phyloP scores from a whole-genome alignment of 2,888 invertebrate species.

The Epistrophe eligans region DNA sequence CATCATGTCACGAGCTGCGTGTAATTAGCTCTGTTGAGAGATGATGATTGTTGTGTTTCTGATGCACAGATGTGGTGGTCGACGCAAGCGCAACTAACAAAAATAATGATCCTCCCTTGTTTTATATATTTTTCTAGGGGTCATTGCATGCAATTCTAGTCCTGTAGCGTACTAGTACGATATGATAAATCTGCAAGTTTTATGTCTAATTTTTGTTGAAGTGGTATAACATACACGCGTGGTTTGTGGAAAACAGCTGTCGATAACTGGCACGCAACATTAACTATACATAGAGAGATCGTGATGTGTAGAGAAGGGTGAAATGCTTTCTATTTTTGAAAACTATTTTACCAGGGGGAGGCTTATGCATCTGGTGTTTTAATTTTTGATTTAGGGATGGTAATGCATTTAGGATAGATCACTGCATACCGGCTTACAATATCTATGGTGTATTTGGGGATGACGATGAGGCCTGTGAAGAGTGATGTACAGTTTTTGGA shows the following conservation, averaged over 20 bases:
- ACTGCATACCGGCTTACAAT: background rate
- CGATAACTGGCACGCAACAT: constrained; percentile 68
- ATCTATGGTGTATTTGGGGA: background rate
- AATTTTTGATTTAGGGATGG: constrained; percentile 56
- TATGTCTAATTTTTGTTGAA: constrained; percentile 43
- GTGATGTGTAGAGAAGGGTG: constrained; percentile 63
- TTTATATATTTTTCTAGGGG: constrained; percentile 45
- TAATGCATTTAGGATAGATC: constrained; percentile 37
- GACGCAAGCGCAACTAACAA: constrained; percentile 2
- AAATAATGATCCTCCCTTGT: constrained; percentile 65
- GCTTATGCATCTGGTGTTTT: constrained; percentile 62
- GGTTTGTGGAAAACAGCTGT: constrained; percentile 61
- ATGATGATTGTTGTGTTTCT: constrained; percentile 26
- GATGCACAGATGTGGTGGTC: constrained; percentile 6
- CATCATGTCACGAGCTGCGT: constrained; percentile 64
- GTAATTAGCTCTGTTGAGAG: constrained; percentile 63
- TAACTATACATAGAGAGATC: constrained; percentile 41
- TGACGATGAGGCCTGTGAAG: background rate
- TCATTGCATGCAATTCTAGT: constrained; percentile 55
- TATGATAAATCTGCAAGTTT: constrained; percentile 64
- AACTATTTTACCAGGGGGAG: constrained; percentile 51
- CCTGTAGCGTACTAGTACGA: background rate
- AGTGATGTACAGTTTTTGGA: background rate
- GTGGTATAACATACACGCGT: constrained; percentile 50
- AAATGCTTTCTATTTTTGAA: constrained; percentile 71